Evolutionary conservation across 64 coral and sea anemone genomes (phyloP).

Genomic region (Montipora sp.): DNA sequence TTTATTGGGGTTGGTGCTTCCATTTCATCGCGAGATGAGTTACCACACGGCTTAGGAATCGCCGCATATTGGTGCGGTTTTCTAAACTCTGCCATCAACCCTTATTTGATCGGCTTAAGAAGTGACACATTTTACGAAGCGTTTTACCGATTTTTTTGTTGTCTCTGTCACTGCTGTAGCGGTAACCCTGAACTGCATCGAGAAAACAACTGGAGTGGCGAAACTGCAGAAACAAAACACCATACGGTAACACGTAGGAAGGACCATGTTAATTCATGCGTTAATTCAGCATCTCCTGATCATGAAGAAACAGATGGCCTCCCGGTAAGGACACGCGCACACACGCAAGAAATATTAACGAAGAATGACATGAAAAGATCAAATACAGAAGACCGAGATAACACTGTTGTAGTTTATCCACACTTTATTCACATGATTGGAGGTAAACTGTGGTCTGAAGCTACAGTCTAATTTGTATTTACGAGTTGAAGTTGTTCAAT

Average conservation of each 20-base stretch:
- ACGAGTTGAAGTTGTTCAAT: background rate
- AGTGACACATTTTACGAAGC: conserved; percentile 74
- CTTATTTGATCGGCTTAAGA: conserved; percentile 87
- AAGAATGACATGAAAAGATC: background rate
- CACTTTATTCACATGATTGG: conserved; percentile 30
- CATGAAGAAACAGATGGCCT: background rate
- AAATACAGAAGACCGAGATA: background rate
- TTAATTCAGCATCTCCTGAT: background rate
- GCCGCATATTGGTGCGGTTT: conserved; percentile 91
- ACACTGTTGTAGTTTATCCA: background rate
- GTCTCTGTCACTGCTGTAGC: conserved; percentile 32
- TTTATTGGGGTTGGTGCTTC: conserved; percentile 81
- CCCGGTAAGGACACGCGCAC: background rate
- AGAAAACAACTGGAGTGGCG: background rate
- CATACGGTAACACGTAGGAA: background rate
- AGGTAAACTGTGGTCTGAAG: conserved; percentile 38
- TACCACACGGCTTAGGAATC: conserved; percentile 80
- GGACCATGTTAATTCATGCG: background rate
- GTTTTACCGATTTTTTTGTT: conserved; percentile 61
- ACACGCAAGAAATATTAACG: background rate
- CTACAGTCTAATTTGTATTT: conserved; percentile 21
- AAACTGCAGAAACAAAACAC: background rate
- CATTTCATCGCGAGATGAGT: conserved; percentile 50
- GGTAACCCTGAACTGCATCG: background rate
- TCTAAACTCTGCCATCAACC: conserved; percentile 79